Evolutionary conservation across 1,140 invertebrate species (phyloP), one percentile per base, ranked within the genome.

Genomic region (Listronotus bonariensis): DNA sequence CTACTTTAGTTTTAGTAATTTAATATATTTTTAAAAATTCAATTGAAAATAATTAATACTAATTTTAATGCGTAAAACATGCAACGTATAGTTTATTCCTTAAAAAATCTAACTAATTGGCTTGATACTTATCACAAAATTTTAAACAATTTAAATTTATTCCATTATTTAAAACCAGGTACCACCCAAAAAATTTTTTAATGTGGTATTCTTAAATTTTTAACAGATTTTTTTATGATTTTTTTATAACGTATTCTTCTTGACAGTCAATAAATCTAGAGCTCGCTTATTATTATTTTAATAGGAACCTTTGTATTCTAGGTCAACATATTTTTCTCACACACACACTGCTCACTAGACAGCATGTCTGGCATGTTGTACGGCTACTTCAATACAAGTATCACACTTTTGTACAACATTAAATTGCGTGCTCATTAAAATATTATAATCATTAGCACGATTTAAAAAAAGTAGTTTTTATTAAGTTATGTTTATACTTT

Each of bases 251-350:
- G 14, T 32, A 14, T 32, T 53, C 15, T 43, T 56, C 40, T 45
- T 56, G 54, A 56, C 54, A 56, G 40, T 43, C 56, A n/a, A 58
- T 58, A 58, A 58, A 58, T 58, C 56, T 58, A 58, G n/a, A n/a
- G 32, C 56, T 31, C 26, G 20, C 45, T 48, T 31, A 48, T 58
- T 58, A 58, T 46, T 58, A 58, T 58, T 58, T 58, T 58, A 58
- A 58, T 58, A 18, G 10, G 12, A 58, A 42, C n/a, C 15, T 48
- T 58, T 58, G 56, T 58, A 58, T 58, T 58, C 42, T 48, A 38
- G 56, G 56, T 58, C 56, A 58, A 48, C 56, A 18, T 18, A 58
- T 58, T 58, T 58, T 58, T 58, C 56, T 58, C 56, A 58, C 56
- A 58, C 56, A 7, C 10, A n/a, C 17, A 8, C 9, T 15, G 7